phyloP scores from a whole-genome alignment of 1,140 invertebrate genomes.

The Ips typographus region DNA sequence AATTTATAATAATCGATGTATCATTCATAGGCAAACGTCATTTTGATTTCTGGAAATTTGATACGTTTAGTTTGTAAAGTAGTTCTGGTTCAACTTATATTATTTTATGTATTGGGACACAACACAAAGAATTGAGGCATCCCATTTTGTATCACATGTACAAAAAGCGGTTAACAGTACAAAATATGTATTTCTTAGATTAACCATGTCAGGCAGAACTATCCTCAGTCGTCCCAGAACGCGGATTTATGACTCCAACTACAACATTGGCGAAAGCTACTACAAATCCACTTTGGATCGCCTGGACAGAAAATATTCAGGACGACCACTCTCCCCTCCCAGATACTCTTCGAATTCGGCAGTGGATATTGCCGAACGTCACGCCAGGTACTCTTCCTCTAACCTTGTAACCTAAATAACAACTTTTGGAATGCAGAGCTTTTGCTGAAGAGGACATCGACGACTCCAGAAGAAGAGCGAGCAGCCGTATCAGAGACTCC shows the following conservation, averaged over 20 bases:
- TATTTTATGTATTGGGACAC: background rate
- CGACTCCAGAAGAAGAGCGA: conserved; percentile 44
- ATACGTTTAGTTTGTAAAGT: too few relatives aligned
- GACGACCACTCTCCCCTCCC: conserved; percentile 53
- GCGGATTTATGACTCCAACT: conserved; percentile 77
- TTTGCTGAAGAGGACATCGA: conserved; percentile 55
- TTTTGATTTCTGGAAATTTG: too few relatives aligned
- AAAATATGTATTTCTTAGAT: background rate
- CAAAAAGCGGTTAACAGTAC: background rate
- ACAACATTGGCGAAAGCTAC: conserved; percentile 76
- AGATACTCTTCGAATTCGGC: conserved; percentile 49
- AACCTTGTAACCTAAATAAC: background rate
- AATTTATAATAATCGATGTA: too few relatives aligned
- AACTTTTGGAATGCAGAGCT: conserved; percentile 43
- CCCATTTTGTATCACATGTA: background rate
- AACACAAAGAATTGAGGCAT: background rate
- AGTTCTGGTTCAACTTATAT: too few relatives aligned
- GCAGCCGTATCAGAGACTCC: conserved; percentile 47
- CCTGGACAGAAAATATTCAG: conserved; percentile 69
- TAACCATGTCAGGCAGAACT: conserved; percentile 36
- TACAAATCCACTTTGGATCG: conserved; percentile 73
- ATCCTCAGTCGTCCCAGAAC: conserved; percentile 63
- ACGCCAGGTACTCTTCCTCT: conserved; percentile 45
- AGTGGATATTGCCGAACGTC: conserved; percentile 54
- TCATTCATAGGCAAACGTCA: too few relatives aligned